Percentiles rank a stretch among this genome's conserved stretches.
Evolutionary conservation across 2,888 invertebrate genomes (phyloP).

Genomic region (Drosophila seclusa): DNA sequence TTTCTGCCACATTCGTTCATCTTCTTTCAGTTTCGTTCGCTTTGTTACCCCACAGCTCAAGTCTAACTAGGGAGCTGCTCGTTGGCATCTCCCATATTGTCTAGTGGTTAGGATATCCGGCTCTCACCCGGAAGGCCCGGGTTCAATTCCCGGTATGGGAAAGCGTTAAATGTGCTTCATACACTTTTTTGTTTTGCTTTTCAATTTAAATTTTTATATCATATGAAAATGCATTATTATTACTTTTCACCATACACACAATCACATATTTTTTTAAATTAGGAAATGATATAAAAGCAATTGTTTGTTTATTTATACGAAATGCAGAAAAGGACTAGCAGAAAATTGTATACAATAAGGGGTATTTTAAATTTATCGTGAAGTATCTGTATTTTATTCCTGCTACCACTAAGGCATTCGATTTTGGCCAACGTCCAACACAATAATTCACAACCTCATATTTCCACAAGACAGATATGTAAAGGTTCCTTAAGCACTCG

Average conservation of each 20-base stretch:
- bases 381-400: not conserved
- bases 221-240: not conserved
- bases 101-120: conserved; percentile 85
- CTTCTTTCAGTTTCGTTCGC: not conserved
- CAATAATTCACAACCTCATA: not conserved
- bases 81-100: conserved; percentile 80
- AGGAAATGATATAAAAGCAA: not conserved
- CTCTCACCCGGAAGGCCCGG: conserved; percentile 87
- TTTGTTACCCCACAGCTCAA: conserved; percentile 14
- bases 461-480: not conserved
- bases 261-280: not conserved
- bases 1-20: conserved; percentile 1
- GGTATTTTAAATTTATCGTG: not conserved
- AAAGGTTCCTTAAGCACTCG: not conserved
- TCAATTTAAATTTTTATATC: conserved; percentile 1
- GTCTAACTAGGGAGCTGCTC: not conserved
- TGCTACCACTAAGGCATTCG: not conserved
- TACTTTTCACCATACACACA: not conserved
- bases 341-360: not conserved
- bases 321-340: not conserved
- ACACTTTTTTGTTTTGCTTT: not conserved
- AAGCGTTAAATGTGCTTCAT: conserved; percentile 14
- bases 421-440: not conserved
- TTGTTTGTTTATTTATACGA: not conserved
- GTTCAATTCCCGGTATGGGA: conserved; percentile 96